Base-by-base conservation (phyloP, 2,888 invertebrate genomes). In the Carcina quercana region DNA sequence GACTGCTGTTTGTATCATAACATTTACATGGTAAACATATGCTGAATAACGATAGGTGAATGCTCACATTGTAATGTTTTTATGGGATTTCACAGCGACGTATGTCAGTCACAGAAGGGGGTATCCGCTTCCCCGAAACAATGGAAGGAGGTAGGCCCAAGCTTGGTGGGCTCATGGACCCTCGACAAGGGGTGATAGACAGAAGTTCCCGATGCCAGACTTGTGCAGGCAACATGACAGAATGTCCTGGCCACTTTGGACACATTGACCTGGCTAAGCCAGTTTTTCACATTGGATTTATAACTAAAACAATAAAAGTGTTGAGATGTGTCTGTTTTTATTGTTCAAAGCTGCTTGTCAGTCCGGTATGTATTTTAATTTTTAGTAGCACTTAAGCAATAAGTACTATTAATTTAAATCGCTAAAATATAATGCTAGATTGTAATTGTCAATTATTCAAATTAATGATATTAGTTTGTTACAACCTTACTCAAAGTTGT, bases 181-280 rank as follows among this genome's bases (percentile, higher is more conserved):
- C 99, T 1, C 87, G 99, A 33, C 98, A 99, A 83, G 99, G 98
- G 53, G 97, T 97, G 37, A 95, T 98, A 25, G 98, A 99, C 70
- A 88, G 98, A 49, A 91, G 89, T 56, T 95, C 97, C 2, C 87
- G 96, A 38, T 97, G 97, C 61, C 96, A 96, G 70, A 98, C 97
- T 0, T 98, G 97, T 69, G 97, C 97, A 40, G 95, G 98, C 26
- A 97, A 96, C 62, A 96, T 98, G 94, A 95, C 96, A 0, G 98
- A 98, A 72, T 99, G 99, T 69, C 98, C 99, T 2, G 99, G 99
- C 2, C 99, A 99, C 75, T 99, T 99, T 83, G 99, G 98, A 3
- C 99, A 99, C 70, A 94, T 99, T 55, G 98, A 99, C 73, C 84
- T 99, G 46, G 93, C 98, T 0, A 99, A 99, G 71, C 99, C 99